Percentiles rank a stretch among this genome's conserved stretches.
phyloP scores from a whole-genome alignment of 2,888 invertebrate genomes.

The Hypomecis punctinalis region DNA sequence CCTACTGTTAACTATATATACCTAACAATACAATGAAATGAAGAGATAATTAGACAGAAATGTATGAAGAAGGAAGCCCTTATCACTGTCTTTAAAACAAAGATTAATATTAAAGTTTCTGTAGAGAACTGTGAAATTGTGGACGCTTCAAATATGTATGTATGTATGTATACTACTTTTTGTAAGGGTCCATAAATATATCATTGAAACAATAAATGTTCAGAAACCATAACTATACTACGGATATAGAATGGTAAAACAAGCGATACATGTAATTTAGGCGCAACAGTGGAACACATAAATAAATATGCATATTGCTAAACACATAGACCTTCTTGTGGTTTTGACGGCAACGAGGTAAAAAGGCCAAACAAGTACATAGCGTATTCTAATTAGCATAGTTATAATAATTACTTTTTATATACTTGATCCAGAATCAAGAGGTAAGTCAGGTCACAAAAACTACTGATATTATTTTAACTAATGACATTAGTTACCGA shows the following conservation, averaged over 20 bases:
- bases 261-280: too few species aligned
- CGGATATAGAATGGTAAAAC: too few species aligned
- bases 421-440: not conserved
- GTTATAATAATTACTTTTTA: not conserved
- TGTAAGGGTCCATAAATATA: too few species aligned
- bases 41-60: not conserved
- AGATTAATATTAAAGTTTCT: not conserved
- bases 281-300: too few species aligned
- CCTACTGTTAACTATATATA: slow-evolving; percentile 17
- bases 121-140: not conserved
- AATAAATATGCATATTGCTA: too few species aligned
- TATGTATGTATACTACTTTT: too few species aligned
- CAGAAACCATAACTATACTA: too few species aligned
- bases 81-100: not conserved
- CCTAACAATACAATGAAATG: slow-evolving; percentile 15
- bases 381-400: too few species aligned
- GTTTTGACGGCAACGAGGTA: too few species aligned
- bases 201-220: too few species aligned
- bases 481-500: slow-evolving; percentile 24
- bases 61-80: slow-evolving; percentile 10
- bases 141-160: not conserved
- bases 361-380: not conserved
- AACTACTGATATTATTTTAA: slow-evolving; percentile 24
- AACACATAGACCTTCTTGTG: too few species aligned
- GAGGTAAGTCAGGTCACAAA: slow-evolving; percentile 21